Evolutionary conservation across 2,888 invertebrate genomes (phyloP).

Genomic region (Eupithecia abbreviata): DNA sequence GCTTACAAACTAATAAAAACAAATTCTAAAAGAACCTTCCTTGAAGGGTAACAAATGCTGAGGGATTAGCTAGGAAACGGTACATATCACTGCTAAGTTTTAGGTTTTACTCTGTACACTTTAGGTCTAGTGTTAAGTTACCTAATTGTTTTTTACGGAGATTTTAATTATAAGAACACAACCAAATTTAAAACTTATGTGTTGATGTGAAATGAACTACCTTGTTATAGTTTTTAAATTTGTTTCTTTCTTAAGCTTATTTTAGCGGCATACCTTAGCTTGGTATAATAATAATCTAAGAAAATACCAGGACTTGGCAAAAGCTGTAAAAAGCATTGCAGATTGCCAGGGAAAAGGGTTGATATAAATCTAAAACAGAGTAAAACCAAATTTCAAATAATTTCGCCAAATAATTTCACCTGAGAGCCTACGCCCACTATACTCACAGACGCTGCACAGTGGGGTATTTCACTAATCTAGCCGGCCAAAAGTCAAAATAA

Average conservation of each 20-base stretch:
- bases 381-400: conserved; percentile 5
- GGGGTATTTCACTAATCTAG: no score
- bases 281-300: neutral
- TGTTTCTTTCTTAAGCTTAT: neutral
- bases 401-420: neutral
- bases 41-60: conserved; percentile 37
- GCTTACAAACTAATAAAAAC: conserved; percentile 52
- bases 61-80: conserved; percentile 12
- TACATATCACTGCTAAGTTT: neutral
- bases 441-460: neutral
- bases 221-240: neutral
- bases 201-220: neutral
- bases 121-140: neutral
- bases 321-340: neutral
- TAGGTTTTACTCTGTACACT: neutral
- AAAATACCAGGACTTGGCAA: neutral
- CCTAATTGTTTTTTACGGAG: no score
- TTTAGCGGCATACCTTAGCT: neutral
- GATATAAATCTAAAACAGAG: conserved; percentile 4
- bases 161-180: neutral
- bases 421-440: neutral
- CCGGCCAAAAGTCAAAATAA: no score
- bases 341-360: neutral
- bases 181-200: neutral
- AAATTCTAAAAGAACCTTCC: conserved; percentile 38